Base-by-base conservation (phyloP, 1,140 invertebrate genomes). In the Brachionus angularis region DNA sequence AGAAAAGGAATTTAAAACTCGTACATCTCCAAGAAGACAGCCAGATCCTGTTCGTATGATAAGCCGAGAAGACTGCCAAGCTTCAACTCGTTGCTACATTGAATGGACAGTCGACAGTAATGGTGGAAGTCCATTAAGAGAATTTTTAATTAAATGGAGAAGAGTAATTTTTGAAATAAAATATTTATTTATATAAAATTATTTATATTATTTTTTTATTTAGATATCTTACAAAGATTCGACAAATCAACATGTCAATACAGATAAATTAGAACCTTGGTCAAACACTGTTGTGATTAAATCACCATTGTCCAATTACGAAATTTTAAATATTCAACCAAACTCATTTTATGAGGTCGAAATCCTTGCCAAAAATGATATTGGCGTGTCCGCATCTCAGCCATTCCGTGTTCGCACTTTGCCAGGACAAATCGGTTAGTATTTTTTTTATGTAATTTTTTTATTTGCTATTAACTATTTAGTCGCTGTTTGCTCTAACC, bases 301-400 rank as follows among this genome's bases (percentile, higher is more conserved):
- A 18, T 39, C 42, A 14, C 42, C 62, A 23, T 34, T 47, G 14
- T 21, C 31, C 2, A 67, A 36, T 25, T 67, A 67, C 10, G 62
- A 67, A n/a, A 67, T 67, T n/a, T 23, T 27, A 33, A 27, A 10
- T 10, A 46, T 67, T 21, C 27, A 33, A 21, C 42, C 62, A 7
- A 67, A 67, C 21, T 67, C 62, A 33, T 67, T 67, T 27, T 67
- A 67, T 36, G 62, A 67, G 47, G 62, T 67, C 10, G 42, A 67
- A 16, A 33, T 67, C 5, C 10, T 47, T 16, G 62, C 62, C 10
- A 46, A 21, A 16, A 67, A 67, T 31, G 62, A 67, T 33, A 67
- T 67, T 67, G 62, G 62, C 3, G 39, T 42, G 8, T 67, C 62
- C 3, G 42, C 62, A 31, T 47, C 62, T 31, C 62, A 67, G 12